phyloP scores from a whole-genome alignment of 2,888 invertebrate species.

The Acanthosoma haemorrhoidale region DNA sequence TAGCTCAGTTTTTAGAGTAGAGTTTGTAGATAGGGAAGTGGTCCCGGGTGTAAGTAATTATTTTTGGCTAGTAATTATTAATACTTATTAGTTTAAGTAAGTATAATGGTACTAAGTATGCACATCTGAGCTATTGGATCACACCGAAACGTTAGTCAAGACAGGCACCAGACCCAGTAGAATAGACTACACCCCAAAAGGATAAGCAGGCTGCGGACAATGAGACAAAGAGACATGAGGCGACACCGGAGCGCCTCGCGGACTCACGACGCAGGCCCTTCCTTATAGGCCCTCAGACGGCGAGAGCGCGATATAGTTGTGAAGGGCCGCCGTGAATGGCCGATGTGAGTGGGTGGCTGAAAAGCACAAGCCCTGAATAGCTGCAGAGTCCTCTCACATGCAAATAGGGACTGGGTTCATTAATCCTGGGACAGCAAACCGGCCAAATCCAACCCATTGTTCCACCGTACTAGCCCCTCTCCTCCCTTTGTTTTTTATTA shows the following conservation, averaged over 20 bases:
- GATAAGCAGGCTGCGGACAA: no score
- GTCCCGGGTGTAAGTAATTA: no score
- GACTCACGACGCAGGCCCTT: background rate
- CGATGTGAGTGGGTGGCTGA: background rate
- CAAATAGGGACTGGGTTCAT: slow-evolving; percentile 13
- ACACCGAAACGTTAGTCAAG: no score
- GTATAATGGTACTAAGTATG: no score
- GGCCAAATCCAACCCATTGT: background rate
- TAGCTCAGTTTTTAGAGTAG: no score
- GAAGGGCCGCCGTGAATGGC: background rate
- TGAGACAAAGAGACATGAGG: background rate
- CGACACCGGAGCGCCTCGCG: no score
- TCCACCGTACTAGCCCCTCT: background rate
- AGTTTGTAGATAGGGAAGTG: no score
- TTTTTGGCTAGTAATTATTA: no score
- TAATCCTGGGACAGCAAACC: slow-evolving; percentile 9
- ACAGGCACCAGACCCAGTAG: no score
- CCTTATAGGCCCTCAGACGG: background rate
- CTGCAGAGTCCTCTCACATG: slow-evolving; percentile 14
- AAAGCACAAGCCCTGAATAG: background rate
- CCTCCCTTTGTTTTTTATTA: background rate
- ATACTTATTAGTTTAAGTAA: no score
- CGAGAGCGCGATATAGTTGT: background rate
- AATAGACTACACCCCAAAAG: no score
- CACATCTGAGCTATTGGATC: no score